Evolutionary conservation across 2,113 vertebrate genomes (phyloP), one percentile per base, ranked within the genome.

Genomic region (Onychostoma macrolepis): DNA sequence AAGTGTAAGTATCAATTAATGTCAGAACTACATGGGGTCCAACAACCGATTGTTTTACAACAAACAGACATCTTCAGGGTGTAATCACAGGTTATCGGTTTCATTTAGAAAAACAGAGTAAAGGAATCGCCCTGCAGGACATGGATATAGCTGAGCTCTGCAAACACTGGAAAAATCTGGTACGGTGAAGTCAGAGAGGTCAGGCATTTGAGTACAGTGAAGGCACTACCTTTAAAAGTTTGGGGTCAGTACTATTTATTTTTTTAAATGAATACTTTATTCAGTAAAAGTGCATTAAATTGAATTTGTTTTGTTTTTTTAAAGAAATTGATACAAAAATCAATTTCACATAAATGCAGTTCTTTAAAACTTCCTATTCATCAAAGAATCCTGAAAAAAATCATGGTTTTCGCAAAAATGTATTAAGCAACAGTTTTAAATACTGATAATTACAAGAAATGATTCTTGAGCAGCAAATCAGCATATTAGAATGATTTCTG

Each of bases 91-190:
- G 30, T 71, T 48, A 80, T 71, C 45, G 1, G 43, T 80, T 80
- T 56, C 63, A 33, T 36, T 24, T 19, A 63, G 67, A 53, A 80
- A 67, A 69, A 24, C 45, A 53, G 28, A 67, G 13, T 15, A 53
- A 33, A 21, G 33, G 43, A n/a, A 7, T 24, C 48, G 19, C 58
- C 11, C 75, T 24, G 33, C 45, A 28, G 56, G 58, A 86, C 61
- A 69, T 80, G 45, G 33, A 65, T 80, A 86, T 80, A 86, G 50
- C 63, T 71, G 30, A 80, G 13, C 61, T 69, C 50, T 8, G n/a
- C 36, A 75, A 77, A 74, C 74, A 63, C 58, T 50, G 76, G 61
- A 86, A 86, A 86, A 79, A 69, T 7, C 53, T 50, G 74, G 65
- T 77, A 67, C 3, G 28, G 43, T 38, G 12, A 80, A 71, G 85